Evolutionary conservation across 2,888 invertebrate species (phyloP).

Genomic region (Andrena camellia): DNA sequence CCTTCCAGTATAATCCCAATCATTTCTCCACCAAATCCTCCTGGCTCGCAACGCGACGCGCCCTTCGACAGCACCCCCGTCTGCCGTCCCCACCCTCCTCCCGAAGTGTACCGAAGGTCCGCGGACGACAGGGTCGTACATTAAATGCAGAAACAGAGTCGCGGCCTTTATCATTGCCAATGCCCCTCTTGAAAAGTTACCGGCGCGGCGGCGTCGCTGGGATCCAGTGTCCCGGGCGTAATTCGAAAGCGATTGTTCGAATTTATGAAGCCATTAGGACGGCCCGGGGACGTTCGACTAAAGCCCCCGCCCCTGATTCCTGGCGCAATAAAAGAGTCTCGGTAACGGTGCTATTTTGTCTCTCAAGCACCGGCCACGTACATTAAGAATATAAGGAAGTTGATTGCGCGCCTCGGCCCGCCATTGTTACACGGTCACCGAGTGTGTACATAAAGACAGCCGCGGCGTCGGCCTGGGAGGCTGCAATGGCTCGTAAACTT

Average conservation of each 20-base stretch:
- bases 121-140: slow-evolving; percentile 8
- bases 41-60: not conserved
- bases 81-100: not conserved
- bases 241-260: slow-evolving; percentile 75
- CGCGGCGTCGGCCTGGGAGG: not conserved
- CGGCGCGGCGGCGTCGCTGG: slow-evolving; percentile 52
- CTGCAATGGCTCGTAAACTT: slow-evolving; percentile 13
- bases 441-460: slow-evolving; percentile 2
- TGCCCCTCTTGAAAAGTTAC: slow-evolving; percentile 53
- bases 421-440: slow-evolving; percentile 23
- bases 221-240: slow-evolving; percentile 72
- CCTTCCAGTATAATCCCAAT: too few species aligned
- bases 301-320: slow-evolving; percentile 69
- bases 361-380: slow-evolving; percentile 50
- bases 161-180: slow-evolving; percentile 51
- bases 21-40: too few species aligned
- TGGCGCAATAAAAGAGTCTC: slow-evolving; percentile 72
- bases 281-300: slow-evolving; percentile 62
- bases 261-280: slow-evolving; percentile 73
- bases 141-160: slow-evolving; percentile 45
- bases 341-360: slow-evolving; percentile 64
- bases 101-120: slow-evolving; percentile 13
- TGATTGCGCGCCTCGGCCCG: slow-evolving; percentile 39
- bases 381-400: slow-evolving; percentile 61
- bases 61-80: not conserved